Base-by-base conservation (phyloP, 1,140 invertebrate species). In the Ganaspis sp. region DNA sequence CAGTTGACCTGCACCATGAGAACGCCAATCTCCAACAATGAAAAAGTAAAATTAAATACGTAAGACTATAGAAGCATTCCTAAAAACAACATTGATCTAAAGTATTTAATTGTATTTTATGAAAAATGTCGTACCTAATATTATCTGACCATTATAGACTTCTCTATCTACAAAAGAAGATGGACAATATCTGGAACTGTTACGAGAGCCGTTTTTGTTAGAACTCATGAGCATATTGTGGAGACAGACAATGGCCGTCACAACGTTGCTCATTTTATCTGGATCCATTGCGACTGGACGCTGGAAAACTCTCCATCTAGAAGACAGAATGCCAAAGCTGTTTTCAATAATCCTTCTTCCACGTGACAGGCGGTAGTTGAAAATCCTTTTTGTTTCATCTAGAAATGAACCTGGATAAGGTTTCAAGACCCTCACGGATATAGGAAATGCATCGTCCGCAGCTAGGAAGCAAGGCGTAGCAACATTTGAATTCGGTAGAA, bases 391-490 rank as follows among this genome's bases (percentile, higher is more conserved):
- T 15, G 12, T 21, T 29, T 26, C n/a, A 5, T 9, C 40, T 11
- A 77, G 37, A 29, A 69, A 34, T 26, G 11, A 4, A 6, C 80
- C 77, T 23, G 85, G 80, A 73, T 86, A 92, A 74, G 90, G 91
- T 72, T 87, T 87, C 85, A 92, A 86, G 78, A 92, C 69, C 74
- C 87, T 85, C 8, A 80, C 79, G 72, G 74, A 84, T 72, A 92
- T 75, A 17, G 85, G 84, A 85, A 92, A 92, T 74, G 88, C 88
- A 75, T 91, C 87, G 85, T 92, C 90, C 69, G 86, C 91, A 49
- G 91, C 85, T 74, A 91, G 72, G 70, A 88, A 83, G 76, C 85
- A 79, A 15, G 84, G 83, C 19, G 45, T 54, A 23, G 5, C 6
- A 17, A 38, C 26, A 19, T 21, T 12, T 8, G 2, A 54, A 42